Base-by-base conservation (phyloP, 2,113 vertebrate genomes). In the Rallus limicola region DNA sequence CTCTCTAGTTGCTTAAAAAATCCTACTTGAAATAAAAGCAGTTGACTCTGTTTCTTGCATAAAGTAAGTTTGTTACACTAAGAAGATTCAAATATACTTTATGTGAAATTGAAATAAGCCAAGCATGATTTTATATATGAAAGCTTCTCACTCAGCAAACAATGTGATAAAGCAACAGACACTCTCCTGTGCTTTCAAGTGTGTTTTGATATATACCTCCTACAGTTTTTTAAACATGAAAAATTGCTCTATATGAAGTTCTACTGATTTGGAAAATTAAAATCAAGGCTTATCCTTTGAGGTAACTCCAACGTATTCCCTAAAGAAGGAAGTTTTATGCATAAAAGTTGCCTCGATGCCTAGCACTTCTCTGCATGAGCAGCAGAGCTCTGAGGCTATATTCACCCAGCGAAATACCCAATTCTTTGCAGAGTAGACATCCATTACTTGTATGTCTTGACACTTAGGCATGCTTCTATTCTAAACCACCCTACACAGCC, bases 211-310 rank as follows among this genome's bases (percentile, higher is more conserved):
- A 65, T 67, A 77, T 88, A 13, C 56, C 25, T 94, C 75, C 40
- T 77, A n/a, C 18, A 81, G 56, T 85, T 97, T 70, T 95, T 93
- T 70, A 93, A 97, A 93, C 55, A 46, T 75, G 34, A 91, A 56
- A 84, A 48, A 76, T 72, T 75, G 36, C 59, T 93, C 15, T 82
- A 70, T 60, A 77, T 78, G 84, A 81, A 38, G 59, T 79, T 94
- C 71, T 82, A 3, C 25, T 83, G 76, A 67, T 48, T 86, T 93
- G 63, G 72, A 93, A 93, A 95, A 91, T 85, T 82, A 69, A 79
- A 96, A 95, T 60, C 75, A 64, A 92, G 44, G 44, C 86, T 53
- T 92, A 5, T 86, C 16, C 48, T 92, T 68, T 95, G 74, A 95
- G 44, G 8, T 84, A 82, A 60, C 33, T 48, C 34, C 60, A 24